Evolutionary conservation across 2,888 invertebrate species (phyloP), one percentile per base, ranked within the genome.

Genomic region (Steinernema carpocapsae): DNA sequence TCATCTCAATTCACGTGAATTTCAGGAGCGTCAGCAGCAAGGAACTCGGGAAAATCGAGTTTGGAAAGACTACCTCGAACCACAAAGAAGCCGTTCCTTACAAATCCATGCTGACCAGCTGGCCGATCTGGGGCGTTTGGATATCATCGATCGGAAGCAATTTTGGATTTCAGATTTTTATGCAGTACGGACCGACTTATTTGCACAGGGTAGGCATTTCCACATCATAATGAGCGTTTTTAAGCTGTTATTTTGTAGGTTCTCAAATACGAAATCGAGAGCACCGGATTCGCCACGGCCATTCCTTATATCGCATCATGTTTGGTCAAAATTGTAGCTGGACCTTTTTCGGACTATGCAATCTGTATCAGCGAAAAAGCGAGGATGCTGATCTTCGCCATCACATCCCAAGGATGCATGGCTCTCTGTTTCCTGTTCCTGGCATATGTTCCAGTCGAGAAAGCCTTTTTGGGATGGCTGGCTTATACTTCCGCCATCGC

Each of bases 401-500:
- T 72, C 6, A 24, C 79, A 6, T 79, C 76, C 2, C 82, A 82
- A 45, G 74, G 78, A 14, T 70, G 76, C 26, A 79, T 82, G 80
- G 82, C 79, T 7, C 43, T 75, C 43, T 82, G 83, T 42, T 81
- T 78, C 64, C 29, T 83, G 10, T 70, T 79, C 12, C 77, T 83
- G 73, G 79, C 83, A 14, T 48, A 75, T 26, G 22, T 75, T 14
- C 75, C 75, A 17, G 26, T 51, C 6, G 24, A 29, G 17, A 42
- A 17, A 14, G 24, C 51, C n/a, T 59, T 70, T 32, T 14, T 64
- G 43, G 80, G 79, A 1, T 83, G 83, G 77, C 74, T 82, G 6
- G 79, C 79, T 71, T 84, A 83, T 72, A 83, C 83, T 0, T 72
- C 74, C 7, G 79, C 82, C n/a, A 80, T 82, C 71, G 78, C 78